Evolutionary conservation across 2,888 invertebrate species (phyloP).

Genomic region (Trypoxylon attenuatum): DNA sequence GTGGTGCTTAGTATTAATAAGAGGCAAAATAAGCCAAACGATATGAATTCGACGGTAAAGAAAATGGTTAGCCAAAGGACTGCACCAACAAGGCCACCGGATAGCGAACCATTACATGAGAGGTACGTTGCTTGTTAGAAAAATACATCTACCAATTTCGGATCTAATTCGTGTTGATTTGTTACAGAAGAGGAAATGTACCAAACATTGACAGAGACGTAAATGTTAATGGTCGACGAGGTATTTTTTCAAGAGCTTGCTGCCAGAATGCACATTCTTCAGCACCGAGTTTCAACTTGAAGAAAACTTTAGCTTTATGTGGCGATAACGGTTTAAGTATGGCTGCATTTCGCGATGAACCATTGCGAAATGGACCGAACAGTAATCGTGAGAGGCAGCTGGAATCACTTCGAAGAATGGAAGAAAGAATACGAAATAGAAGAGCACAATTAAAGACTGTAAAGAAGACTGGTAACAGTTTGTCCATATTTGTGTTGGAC

Average conservation of each 20-base stretch:
- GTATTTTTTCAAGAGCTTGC: conserved; percentile 68
- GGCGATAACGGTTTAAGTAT: conserved; percentile 76
- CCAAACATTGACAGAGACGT: conserved; percentile 81
- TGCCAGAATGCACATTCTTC: conserved; percentile 26
- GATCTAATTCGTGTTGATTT: neutral
- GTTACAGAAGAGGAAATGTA: conserved; percentile 74
- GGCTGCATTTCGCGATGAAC: conserved; percentile 77
- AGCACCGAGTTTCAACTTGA: conserved; percentile 34
- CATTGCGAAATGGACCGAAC: conserved; percentile 58
- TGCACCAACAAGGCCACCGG: conserved; percentile 37
- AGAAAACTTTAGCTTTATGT: conserved; percentile 47
- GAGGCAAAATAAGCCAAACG: conserved; percentile 60
- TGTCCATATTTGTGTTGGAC: conserved; percentile 91
- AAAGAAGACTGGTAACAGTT: conserved; percentile 81
- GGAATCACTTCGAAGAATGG: conserved; percentile 81
- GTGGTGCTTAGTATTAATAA: conserved; percentile 80
- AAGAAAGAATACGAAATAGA: conserved; percentile 77
- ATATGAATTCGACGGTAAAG: conserved; percentile 65
- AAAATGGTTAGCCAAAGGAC: conserved; percentile 61
- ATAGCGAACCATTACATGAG: conserved; percentile 48
- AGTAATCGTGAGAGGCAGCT: conserved; percentile 79
- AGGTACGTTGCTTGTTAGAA: conserved; percentile 61
- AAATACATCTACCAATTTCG: neutral
- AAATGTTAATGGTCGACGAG: conserved; percentile 84
- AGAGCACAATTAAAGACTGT: conserved; percentile 72